Evolutionary conservation across 2,888 invertebrate genomes (phyloP).

Genomic region (Athetis lepigone): DNA sequence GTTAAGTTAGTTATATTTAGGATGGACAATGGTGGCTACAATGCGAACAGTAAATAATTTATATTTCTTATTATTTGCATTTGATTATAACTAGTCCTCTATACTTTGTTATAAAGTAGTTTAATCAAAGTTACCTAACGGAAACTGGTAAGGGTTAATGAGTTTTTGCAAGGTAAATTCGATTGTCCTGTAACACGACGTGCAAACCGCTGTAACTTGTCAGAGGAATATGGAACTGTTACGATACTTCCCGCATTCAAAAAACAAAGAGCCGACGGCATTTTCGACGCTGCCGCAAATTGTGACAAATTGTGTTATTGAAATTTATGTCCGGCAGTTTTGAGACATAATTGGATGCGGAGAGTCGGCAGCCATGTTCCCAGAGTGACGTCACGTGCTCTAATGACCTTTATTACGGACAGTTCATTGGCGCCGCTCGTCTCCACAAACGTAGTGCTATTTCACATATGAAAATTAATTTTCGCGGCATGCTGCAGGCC

Average conservation of each 20-base stretch:
- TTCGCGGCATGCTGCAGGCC: constrained; percentile 72
- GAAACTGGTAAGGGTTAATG: constrained; percentile 23
- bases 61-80: background rate
- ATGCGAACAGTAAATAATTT: background rate
- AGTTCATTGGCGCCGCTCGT: constrained; percentile 83
- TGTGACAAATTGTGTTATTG: constrained; percentile 87
- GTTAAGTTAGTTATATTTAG: constrained; percentile 29
- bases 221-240: constrained; percentile 59
- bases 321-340: constrained; percentile 88
- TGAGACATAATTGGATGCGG: constrained; percentile 86
- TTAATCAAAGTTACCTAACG: background rate
- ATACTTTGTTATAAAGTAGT: background rate
- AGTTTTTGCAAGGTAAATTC: constrained; percentile 60
- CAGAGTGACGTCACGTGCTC: constrained; percentile 83
- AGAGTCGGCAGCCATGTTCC: constrained; percentile 80
- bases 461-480: constrained; percentile 83
- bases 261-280: constrained; percentile 75
- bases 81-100: constrained; percentile 3
- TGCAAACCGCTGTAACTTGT: constrained; percentile 54
- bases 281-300: constrained; percentile 79
- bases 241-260: constrained; percentile 72
- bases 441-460: constrained; percentile 75
- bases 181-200: constrained; percentile 63
- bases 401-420: constrained; percentile 87
- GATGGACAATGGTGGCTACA: constrained; percentile 4